A percentile compares a stretch with the other conserved stretches of the same genome.
Conservation (phyloP, 2,888 invertebrate species). For the Muscina levida region DNA sequence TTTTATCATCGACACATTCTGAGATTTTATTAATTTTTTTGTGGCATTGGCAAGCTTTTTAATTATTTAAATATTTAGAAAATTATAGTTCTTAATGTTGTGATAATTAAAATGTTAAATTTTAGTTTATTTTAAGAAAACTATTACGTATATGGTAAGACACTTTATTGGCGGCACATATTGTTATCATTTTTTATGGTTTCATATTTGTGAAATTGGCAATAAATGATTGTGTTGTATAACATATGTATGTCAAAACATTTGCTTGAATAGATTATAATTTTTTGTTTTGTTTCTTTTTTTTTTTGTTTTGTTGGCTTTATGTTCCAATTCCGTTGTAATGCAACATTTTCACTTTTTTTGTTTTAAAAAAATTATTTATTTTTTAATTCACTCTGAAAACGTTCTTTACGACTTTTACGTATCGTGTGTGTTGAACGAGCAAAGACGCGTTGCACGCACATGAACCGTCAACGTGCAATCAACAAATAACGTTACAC, state of each 20-base stretch:
- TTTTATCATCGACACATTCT: too few species aligned
- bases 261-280: slow-evolving; percentile 24
- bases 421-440: too few species aligned
- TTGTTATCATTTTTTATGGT: slow-evolving; percentile 31
- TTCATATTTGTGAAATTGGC: slow-evolving; percentile 53
- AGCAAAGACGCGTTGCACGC: slow-evolving; percentile 73
- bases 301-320: slow-evolving; percentile 63
- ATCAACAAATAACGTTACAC: slow-evolving; percentile 76
- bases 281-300: slow-evolving; percentile 20
- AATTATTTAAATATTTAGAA: too few species aligned
- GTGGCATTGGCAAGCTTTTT: too few species aligned
- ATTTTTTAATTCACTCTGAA: too few species aligned
- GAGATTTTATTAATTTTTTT: too few species aligned
- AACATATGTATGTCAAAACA: slow-evolving; percentile 13
- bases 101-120: slow-evolving; percentile 22
- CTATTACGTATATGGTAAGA: too few species aligned
- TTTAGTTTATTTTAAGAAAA: slow-evolving; percentile 33
- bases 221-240: slow-evolving; percentile 53
- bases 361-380: slow-evolving; percentile 49
- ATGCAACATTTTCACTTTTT: slow-evolving; percentile 29
- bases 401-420: slow-evolving; percentile 25
- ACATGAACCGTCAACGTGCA: slow-evolving; percentile 76
- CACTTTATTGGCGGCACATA: slow-evolving; percentile 61
- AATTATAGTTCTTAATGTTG: slow-evolving; percentile 9
- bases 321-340: slow-evolving; percentile 6